phyloP scores from a whole-genome alignment of 2,797 vertebrate species.

The Yasuhikotakia modesta region DNA sequence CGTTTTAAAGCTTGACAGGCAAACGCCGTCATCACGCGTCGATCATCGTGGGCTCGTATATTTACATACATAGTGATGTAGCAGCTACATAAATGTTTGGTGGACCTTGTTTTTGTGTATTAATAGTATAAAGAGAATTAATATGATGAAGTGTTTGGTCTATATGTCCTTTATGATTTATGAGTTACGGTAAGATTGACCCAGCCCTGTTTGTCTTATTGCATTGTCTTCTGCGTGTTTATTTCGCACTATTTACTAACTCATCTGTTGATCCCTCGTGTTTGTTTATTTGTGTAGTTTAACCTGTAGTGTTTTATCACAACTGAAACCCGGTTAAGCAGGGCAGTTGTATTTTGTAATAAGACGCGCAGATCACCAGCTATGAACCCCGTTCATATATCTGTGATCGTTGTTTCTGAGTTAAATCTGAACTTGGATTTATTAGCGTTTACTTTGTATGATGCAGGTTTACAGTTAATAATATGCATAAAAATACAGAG shows the following conservation, averaged over 20 bases:
- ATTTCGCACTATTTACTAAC: neutral
- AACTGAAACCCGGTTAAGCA: neutral
- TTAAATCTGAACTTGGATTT: conserved; percentile 3
- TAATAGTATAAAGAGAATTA: neutral
- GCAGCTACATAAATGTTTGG: no score
- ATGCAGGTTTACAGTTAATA: neutral
- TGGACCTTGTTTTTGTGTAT: no score
- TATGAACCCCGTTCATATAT: conserved; percentile 2
- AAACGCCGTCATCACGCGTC: conserved; percentile 23
- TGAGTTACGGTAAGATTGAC: conserved; percentile 26
- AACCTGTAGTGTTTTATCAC: neutral
- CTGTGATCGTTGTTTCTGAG: neutral
- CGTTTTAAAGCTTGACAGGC: neutral
- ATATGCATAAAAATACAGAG: neutral
- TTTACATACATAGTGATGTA: conserved; percentile 19
- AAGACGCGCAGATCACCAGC: neutral
- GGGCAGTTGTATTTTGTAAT: no score
- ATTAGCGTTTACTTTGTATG: neutral
- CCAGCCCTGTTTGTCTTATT: conserved; percentile 29
- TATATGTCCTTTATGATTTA: conserved; percentile 7
- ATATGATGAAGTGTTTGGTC: neutral
- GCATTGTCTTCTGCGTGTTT: conserved; percentile 10
- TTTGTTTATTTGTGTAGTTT: neutral
- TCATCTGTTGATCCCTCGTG: neutral
- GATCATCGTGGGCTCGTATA: conserved; percentile 6